Percentiles rank a stretch among this genome's conserved stretches.
Conservation (phyloP, 2,113 vertebrate species). For the Nymphicus hollandicus region DNA sequence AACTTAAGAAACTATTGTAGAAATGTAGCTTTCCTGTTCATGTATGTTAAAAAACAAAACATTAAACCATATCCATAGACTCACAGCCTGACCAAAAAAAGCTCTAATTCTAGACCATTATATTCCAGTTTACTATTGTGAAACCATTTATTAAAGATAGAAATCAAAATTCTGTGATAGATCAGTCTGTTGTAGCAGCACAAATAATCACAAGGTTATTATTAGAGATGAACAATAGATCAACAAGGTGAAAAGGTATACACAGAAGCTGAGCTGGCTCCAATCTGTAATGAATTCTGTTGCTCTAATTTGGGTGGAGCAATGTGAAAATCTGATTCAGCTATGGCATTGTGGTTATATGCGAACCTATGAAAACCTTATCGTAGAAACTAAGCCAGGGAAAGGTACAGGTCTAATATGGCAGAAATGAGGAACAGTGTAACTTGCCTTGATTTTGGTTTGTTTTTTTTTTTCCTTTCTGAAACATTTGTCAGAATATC, state of each 20-base stretch:
- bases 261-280: neutral
- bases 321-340: neutral
- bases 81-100: rapidly evolving
- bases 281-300: neutral
- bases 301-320: neutral
- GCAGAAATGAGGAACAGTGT: neutral
- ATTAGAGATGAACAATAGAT: neutral
- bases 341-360: neutral
- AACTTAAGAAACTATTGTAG: neutral
- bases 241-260: neutral
- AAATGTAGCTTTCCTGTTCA: neutral
- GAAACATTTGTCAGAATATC: neutral
- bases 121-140: neutral
- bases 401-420: neutral
- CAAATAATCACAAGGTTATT: neutral
- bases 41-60: neutral
- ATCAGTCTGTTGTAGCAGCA: neutral
- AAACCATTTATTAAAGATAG: neutral
- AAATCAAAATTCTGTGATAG: neutral
- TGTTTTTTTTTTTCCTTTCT: neutral
- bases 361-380: neutral
- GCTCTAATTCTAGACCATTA: neutral
- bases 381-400: neutral
- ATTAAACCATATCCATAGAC: neutral
- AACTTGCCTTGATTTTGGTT: neutral